These are phyloP conservation scores for Parus major DNA, from an alignment of 2,113 vertebrate species.

Conservation along the genomic window DNA sequence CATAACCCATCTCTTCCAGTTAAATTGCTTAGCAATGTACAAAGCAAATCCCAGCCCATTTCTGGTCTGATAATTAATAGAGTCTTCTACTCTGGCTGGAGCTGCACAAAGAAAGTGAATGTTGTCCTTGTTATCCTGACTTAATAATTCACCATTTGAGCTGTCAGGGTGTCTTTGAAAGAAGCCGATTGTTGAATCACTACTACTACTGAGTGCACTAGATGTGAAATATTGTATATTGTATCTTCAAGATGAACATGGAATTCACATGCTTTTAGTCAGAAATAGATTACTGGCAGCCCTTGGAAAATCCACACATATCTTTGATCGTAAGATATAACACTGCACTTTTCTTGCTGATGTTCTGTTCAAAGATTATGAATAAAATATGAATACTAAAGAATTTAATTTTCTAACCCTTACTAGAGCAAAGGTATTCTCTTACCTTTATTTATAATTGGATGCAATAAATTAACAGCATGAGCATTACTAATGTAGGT, in stretches of 20 bases:
- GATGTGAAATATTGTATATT: neutral
- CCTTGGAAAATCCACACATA: neutral
- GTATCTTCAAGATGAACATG: neutral
- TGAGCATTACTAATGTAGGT: neutral
- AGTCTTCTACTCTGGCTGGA: neutral
- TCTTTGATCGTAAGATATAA: rapidly evolving
- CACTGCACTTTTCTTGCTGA: neutral
- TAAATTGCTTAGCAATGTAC: constrained; percentile 56
- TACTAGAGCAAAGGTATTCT: neutral
- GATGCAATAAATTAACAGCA: neutral
- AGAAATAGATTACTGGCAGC: neutral
- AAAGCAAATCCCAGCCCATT: constrained; percentile 56
- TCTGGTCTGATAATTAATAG: constrained; percentile 61
- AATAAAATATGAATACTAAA: neutral
- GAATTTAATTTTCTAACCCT: neutral
- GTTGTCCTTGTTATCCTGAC: neutral
- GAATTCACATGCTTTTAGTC: neutral
- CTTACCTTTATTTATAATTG: neutral
- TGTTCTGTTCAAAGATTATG: neutral
- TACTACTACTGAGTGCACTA: neutral
- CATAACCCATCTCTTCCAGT: constrained; percentile 58
- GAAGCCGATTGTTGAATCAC: constrained; percentile 9
- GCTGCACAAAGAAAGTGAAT: neutral
- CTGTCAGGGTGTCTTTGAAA: constrained; percentile 16
- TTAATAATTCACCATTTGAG: constrained; percentile 19